These are phyloP conservation scores for Myripristis jacobus DNA, from an alignment of 2,797 vertebrate species.

Conservation along the genomic window DNA sequence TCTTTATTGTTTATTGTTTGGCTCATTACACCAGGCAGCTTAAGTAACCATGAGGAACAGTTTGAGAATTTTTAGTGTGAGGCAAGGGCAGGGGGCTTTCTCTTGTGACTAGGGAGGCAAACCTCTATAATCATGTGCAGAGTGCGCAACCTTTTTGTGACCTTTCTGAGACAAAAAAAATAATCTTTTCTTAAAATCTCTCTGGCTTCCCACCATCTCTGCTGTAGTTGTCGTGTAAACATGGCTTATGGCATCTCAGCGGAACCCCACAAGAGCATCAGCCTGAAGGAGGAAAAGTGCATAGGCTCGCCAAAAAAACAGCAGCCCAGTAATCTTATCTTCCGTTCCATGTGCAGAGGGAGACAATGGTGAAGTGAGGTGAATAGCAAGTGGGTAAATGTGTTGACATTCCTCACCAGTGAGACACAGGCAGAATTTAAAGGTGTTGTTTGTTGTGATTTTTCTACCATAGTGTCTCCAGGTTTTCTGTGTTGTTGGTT, in stretches of 20 bases:
- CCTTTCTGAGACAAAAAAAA: slow-evolving; percentile 34
- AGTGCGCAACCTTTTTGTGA: slow-evolving; percentile 32
- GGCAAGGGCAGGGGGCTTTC: slow-evolving; percentile 5
- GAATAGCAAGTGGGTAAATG: slow-evolving; percentile 50
- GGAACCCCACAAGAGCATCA: slow-evolving; percentile 26
- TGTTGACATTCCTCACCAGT: slow-evolving; percentile 75
- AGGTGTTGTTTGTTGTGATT: slow-evolving; percentile 55
- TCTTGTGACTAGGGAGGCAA: slow-evolving; percentile 8
- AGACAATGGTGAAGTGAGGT: slow-evolving; percentile 64
- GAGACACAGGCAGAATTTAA: slow-evolving; percentile 47
- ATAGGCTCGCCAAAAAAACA: slow-evolving; percentile 49
- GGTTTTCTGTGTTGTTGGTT: slow-evolving; percentile 32
- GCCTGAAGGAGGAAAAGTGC: slow-evolving; percentile 24
- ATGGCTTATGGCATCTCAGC: slow-evolving; percentile 37
- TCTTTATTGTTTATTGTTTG: slow-evolving; percentile 25
- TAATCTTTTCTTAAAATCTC: slow-evolving; percentile 44
- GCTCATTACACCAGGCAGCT: slow-evolving; percentile 11
- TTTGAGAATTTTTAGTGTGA: slow-evolving; percentile 30
- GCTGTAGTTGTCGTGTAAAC: slow-evolving; percentile 59
- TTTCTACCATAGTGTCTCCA: slow-evolving; percentile 27
- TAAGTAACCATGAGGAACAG: slow-evolving; percentile 34
- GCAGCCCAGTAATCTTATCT: slow-evolving; percentile 68
- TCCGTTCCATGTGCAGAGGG: slow-evolving; percentile 21
- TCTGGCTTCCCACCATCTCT: slow-evolving; percentile 37
- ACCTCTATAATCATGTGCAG: slow-evolving; percentile 35